Evolutionary conservation across 2,888 invertebrate genomes (phyloP).

Genomic region (Trachelus troglodyta): DNA sequence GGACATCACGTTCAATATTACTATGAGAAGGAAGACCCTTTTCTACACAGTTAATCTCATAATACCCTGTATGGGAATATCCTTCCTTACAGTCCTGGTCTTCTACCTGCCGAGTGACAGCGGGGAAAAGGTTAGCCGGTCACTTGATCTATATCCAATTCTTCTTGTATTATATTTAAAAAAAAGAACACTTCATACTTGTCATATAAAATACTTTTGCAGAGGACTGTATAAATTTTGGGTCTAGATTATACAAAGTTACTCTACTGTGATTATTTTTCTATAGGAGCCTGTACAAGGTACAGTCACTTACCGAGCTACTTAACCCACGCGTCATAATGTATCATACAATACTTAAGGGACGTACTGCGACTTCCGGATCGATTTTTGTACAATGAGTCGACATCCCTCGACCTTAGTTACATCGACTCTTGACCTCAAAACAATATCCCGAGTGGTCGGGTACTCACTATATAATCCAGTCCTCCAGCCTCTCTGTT

Average conservation of each 20-base stretch:
- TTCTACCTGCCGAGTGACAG: constrained; percentile 98
- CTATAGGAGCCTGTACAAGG: too few species aligned
- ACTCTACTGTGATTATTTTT: too few species aligned
- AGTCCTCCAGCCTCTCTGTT: constrained; percentile 16
- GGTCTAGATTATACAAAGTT: too few species aligned
- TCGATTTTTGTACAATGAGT: too few species aligned
- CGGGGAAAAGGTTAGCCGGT: constrained; percentile 89
- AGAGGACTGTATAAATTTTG: too few species aligned
- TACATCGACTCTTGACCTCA: constrained; percentile 49
- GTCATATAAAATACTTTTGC: too few species aligned
- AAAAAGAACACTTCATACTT: too few species aligned
- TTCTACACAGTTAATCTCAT: constrained; percentile 98
- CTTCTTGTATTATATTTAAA: too few species aligned
- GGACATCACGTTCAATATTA: constrained; percentile 97
- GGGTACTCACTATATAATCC: constrained; percentile 44
- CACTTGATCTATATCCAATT: neutral
- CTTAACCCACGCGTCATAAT: too few species aligned
- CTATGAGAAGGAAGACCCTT: constrained; percentile 93
- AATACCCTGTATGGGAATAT: constrained; percentile 97
- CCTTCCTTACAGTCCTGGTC: constrained; percentile 95
- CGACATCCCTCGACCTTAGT: neutral
- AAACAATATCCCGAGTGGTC: constrained; percentile 43
- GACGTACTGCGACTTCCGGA: too few species aligned
- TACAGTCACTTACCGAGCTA: too few species aligned
- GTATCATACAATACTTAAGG: too few species aligned